A percentile compares a stretch with the other conserved stretches of the same genome.
Conservation (phyloP, 2,113 vertebrate species). For the Mus spicilegus region DNA sequence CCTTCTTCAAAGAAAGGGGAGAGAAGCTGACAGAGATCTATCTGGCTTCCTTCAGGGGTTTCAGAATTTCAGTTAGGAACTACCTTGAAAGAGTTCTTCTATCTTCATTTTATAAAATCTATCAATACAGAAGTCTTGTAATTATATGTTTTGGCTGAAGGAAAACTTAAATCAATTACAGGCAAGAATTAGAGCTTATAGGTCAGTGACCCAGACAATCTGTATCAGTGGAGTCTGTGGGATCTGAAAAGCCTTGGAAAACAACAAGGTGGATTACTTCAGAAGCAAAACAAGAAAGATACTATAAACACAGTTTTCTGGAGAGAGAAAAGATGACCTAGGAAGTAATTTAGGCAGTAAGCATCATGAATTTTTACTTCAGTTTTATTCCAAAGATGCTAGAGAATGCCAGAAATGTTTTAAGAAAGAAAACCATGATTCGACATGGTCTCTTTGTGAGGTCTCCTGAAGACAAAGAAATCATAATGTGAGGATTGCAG, state of each 20-base stretch:
- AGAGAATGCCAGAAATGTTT: slow-evolving; percentile 1
- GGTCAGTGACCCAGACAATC: background rate
- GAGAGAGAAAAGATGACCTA: background rate
- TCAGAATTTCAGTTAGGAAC: background rate
- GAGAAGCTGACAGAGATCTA: background rate
- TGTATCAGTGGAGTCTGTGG: background rate
- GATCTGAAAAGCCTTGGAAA: background rate
- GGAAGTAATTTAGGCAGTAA: background rate
- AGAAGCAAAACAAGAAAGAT: background rate
- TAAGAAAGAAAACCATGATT: background rate
- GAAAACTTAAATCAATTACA: slow-evolving; percentile 17
- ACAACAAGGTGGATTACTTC: background rate
- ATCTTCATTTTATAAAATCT: background rate
- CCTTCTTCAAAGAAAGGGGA: background rate
- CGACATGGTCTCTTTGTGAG: background rate
- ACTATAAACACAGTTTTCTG: background rate
- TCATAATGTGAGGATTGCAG: background rate
- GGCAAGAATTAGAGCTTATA: background rate
- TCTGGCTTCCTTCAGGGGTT: background rate
- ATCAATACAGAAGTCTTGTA: background rate
- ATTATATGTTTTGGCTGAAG: background rate
- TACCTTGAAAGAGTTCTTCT: slow-evolving; percentile 31
- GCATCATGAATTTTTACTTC: background rate
- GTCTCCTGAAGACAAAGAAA: background rate
- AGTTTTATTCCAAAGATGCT: background rate